Evolutionary conservation across 2,113 vertebrate species (phyloP), one percentile per base, ranked within the genome.

Genomic region (Myotis lucifugus): DNA sequence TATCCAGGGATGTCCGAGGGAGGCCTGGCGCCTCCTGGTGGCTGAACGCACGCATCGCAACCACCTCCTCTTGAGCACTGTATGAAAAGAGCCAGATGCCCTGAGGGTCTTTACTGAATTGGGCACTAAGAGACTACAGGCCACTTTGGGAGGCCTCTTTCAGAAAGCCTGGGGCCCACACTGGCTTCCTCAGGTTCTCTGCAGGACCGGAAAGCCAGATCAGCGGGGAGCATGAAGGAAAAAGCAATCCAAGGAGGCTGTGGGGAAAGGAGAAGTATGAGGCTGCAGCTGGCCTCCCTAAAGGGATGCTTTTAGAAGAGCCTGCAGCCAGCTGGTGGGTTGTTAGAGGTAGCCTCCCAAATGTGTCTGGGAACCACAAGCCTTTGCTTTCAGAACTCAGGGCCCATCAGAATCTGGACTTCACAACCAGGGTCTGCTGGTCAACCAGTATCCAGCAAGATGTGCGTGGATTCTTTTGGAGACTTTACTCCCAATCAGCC

Each of bases 31-130:
- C 64, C 64, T 1, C n/a, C 86, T 85, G 4, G 17, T 73, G 90
- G 48, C 25, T 5, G 0, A 1, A 6, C 2, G 14, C 0, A 8
- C 0, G 0, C 50, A 19, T n/a, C 59, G 70, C 61, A 52, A 42
- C 29, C 0, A 2, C 42, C 12, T 17, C 14, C 1, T 0, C 15
- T 56, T 0, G 1, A 2, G 52, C 54, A 25, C 5, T 1, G 61
- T 13, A 64, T 25, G 61, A 64, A 64, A 64, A 29, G 12, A 29
- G 1, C 27, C 19, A 0, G 17, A 25, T 6, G 56, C 15, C 46
- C 11, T 0, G 9, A 37, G 0, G 4, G 5, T 4, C 37, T 5
- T 6, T 8, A 52, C 76, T 11, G 37, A 17, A 19, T 32, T 32
- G 10, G 15, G 32, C 2, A 3, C 7, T 8, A 50, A 42, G 54